Percentiles rank a stretch among this genome's conserved stretches.
Conservation (phyloP, 1,140 invertebrate genomes). For the Drosophila carrolli region DNA sequence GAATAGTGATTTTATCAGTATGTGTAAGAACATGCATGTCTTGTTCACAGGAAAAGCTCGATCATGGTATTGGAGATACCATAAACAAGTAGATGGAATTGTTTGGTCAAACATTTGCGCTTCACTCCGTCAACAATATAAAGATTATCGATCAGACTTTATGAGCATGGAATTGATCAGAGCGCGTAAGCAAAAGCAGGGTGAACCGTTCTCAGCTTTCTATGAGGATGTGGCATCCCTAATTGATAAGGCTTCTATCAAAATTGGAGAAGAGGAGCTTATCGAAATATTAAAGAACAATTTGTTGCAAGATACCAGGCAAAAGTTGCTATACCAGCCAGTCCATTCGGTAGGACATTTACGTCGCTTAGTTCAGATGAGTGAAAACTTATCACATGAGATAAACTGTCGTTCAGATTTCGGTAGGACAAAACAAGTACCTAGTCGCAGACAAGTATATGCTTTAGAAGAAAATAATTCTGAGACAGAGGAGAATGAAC, state of each 20-base stretch:
- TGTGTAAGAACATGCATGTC: too few relatives aligned
- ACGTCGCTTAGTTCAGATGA: not conserved
- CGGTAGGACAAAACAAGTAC: not conserved
- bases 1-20: too few relatives aligned
- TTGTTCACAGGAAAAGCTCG: too few relatives aligned
- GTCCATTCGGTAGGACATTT: too few relatives aligned
- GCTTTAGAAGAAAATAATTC: not conserved
- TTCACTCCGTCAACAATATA: too few relatives aligned
- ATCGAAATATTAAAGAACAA: too few relatives aligned
- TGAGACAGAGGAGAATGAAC: not conserved
- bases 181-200: slow-evolving; percentile 4
- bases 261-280: too few relatives aligned
- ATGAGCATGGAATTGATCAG: slow-evolving; percentile 11
- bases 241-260: too few relatives aligned
- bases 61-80: too few relatives aligned
- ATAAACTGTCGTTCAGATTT: not conserved
- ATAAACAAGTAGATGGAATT: not conserved
- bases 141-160: slow-evolving; percentile 15
- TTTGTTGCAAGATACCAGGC: not conserved
- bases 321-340: not conserved
- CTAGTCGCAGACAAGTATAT: not conserved
- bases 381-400: not conserved
- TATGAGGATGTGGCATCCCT: too few relatives aligned
- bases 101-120: slow-evolving; percentile 12
- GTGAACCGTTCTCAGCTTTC: too few relatives aligned